Base-by-base conservation (phyloP, 2,888 invertebrate species). In the Rambutsinella grinnellia region DNA sequence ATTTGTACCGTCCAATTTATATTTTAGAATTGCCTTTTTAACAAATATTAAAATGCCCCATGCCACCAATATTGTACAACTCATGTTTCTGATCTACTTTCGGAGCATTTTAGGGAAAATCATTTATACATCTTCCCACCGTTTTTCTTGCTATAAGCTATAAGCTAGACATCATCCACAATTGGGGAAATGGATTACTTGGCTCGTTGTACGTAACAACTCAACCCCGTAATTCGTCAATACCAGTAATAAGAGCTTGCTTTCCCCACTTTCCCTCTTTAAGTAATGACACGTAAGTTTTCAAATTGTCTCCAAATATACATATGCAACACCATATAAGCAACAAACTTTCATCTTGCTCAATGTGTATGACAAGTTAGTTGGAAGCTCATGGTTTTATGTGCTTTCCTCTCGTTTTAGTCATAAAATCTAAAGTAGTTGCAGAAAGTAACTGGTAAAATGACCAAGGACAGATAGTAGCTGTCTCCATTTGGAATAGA, bases 181-280 rank as follows among this genome's bases (percentile, higher is more conserved):
- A 76, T 70, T 76, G 76, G 76, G 67, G 62, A 61, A 75, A 71
- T 75, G 68, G 75, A 75, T 75, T 75, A 67, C 75, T 47, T 68
- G 68, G 60, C 58, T 68, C 75, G 61, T 67, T n/a, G n/a, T n/a
- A n/a, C 75, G 75, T 68, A 75, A 75, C 75, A 75, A 75, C 68
- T 75, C 75, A 75, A 75, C 75, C 75, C 75, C 75, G 75, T 75
- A 75, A 75, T 75, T 75, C 75, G 56, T 68, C 75, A 67, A 63
- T 67, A 56, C 60, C 36, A 60, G 61, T 67, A 67, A 66, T 75
- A 68, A 75, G 67, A 68, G 56, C 75, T 75, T 54, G 66, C 53
- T 23, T 67, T 23, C 36, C 56, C 53, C 66, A 67, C 63, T 75
- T 13, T 74, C 19, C 58, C 53, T 62, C 62, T 26, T 46, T 26